Evolutionary conservation across 2,888 invertebrate species (phyloP), one percentile per base, ranked within the genome.

Genomic region (Diploptera punctata): DNA sequence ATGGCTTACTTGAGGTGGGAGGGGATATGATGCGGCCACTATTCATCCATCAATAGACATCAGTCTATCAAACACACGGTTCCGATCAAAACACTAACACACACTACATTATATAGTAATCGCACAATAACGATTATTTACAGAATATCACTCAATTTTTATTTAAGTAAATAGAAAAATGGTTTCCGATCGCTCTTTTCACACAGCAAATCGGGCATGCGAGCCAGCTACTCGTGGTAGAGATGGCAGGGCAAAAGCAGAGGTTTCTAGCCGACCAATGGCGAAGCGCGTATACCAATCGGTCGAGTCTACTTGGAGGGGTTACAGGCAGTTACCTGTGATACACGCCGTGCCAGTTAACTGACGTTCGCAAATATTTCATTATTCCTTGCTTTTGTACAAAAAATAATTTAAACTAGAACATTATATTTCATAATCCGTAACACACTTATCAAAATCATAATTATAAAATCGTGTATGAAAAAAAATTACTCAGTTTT

Each of bases 51-150:
- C 57, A 57, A 57, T 57, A 57, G 13, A 57, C 33, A 7, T n/a
- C 57, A n/a, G 13, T 57, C 29, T 57, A 29, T 57, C 57, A 57
- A 16, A 57, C 57, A 57, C 57, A 57, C 57, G 57, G 24, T 57
- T 33, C 10, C n/a, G 57, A 29, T 5, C 26, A 29, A 31, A 54
- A 29, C 29, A 29, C 31, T 57, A 57, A 0, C 57, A 57, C 31
- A 57, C 57, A 57, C 57, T 3, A 24, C 29, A 4, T 29, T 29
- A 57, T 16, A n/a, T 57, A 26, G 29, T 29, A 29, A 7, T 3
- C 4, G 0, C 26, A 7, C 57, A 5, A 16, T 1, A 29, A 24
- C 16, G 29, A n/a, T 31, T 33, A 16, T 31, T 57, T 29, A 16
- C n/a, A 9, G 4, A 52, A 16, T 10, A 31, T 16, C 57, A 57